A percentile compares a stretch with the other conserved stretches of the same genome.
Evolutionary conservation across 2,797 vertebrate genomes (phyloP).

Genomic region (Sebastes vulpes): DNA sequence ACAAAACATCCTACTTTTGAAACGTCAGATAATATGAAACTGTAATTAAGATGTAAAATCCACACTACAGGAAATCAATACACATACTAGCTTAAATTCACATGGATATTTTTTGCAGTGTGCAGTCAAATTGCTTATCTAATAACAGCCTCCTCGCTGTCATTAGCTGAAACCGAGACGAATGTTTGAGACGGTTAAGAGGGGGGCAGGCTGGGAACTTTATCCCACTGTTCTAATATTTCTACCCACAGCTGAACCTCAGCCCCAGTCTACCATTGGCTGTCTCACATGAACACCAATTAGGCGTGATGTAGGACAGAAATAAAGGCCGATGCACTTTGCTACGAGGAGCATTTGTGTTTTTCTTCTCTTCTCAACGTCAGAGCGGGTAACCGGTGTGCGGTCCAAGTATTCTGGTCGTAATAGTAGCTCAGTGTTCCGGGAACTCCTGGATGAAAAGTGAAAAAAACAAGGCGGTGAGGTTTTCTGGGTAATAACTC

Average conservation of each 20-base stretch:
- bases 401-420: constrained; percentile 82
- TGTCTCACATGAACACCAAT: constrained; percentile 69
- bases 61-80: neutral
- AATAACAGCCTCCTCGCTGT: constrained; percentile 42
- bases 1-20: neutral
- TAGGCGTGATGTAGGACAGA: constrained; percentile 71
- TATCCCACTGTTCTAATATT: constrained; percentile 58
- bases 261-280: constrained; percentile 38
- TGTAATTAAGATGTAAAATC: neutral
- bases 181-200: constrained; percentile 24
- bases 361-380: constrained; percentile 55
- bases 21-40: neutral
- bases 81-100: neutral
- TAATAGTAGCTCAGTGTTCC: constrained; percentile 82
- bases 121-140: constrained; percentile 13
- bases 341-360: constrained; percentile 53
- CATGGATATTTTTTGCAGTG: constrained; percentile 17
- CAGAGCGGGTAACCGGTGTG: constrained; percentile 75
- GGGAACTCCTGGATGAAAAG: constrained; percentile 77
- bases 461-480: constrained; percentile 70
- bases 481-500: constrained; percentile 84
- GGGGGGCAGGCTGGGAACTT: constrained; percentile 24
- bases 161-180: constrained; percentile 28
- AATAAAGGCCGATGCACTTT: constrained; percentile 73
- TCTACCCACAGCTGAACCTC: constrained; percentile 53